Percentiles rank a stretch among this genome's conserved stretches.
Evolutionary conservation across 2,113 vertebrate genomes (phyloP).

Genomic region (Zeus faber): DNA sequence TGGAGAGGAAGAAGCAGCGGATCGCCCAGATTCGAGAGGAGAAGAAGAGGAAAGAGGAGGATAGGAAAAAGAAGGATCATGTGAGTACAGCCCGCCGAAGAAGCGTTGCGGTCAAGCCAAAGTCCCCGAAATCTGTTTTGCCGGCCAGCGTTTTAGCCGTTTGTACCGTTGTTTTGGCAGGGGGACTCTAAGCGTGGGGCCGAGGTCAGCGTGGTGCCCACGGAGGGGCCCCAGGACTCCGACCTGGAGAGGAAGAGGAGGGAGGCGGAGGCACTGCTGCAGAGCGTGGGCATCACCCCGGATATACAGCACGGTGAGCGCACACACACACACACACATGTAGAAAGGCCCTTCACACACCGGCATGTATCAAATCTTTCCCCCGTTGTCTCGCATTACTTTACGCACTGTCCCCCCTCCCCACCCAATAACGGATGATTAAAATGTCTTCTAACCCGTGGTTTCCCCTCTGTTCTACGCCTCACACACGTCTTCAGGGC

Average conservation of each 20-base stretch:
- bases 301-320: constrained; percentile 87
- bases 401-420: constrained; percentile 15
- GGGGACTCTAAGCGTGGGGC: constrained; percentile 59
- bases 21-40: constrained; percentile 78
- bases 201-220: too few species aligned
- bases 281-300: constrained; percentile 92
- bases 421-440: constrained; percentile 13
- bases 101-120: too few species aligned
- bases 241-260: constrained; percentile 97
- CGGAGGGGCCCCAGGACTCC: constrained; percentile 81
- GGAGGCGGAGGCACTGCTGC: constrained; percentile 94
- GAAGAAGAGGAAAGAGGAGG: constrained; percentile 78
- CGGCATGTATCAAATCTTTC: constrained; percentile 26
- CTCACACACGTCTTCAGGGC: constrained; percentile 4
- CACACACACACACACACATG: background rate
- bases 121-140: too few species aligned
- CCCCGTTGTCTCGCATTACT: constrained; percentile 22
- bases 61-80: constrained; percentile 78
- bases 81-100: constrained; percentile 30
- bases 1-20: constrained; percentile 78
- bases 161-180: constrained; percentile 36
- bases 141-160: background rate
- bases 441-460: constrained; percentile 29
- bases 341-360: background rate
- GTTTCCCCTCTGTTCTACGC: background rate